Percentiles rank a stretch among this genome's conserved stretches.
These are phyloP conservation scores for Stenurella melanura DNA, from an alignment of 2,888 invertebrate genomes.

Conservation along the genomic window DNA sequence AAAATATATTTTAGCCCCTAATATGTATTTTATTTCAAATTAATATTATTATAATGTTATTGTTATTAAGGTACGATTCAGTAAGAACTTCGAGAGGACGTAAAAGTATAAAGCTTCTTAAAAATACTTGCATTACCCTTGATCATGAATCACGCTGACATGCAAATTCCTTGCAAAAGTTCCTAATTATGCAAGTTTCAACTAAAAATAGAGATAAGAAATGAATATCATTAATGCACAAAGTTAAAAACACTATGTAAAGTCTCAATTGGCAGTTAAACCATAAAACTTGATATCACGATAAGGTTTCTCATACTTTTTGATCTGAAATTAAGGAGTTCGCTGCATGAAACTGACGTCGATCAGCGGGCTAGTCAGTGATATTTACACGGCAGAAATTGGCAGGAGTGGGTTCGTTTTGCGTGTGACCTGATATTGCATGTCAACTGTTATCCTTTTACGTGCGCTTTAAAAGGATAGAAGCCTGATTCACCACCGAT, in stretches of 20 bases:
- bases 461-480: constrained; percentile 11
- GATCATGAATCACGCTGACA: not conserved
- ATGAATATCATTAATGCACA: not conserved
- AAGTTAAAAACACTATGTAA: not conserved
- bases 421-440: constrained; percentile 40
- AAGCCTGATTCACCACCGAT: constrained; percentile 18
- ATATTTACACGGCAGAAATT: constrained; percentile 26
- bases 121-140: constrained; percentile 5
- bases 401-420: constrained; percentile 33
- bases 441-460: constrained; percentile 45
- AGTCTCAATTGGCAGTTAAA: constrained; percentile 1
- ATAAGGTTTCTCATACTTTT: constrained; percentile 1
- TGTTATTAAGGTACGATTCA: not conserved
- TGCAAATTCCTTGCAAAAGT: constrained; percentile 8
- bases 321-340: constrained; percentile 15
- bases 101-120: not conserved
- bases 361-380: not conserved
- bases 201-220: constrained; percentile 6
- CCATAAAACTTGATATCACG: constrained; percentile 20
- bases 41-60: not conserved
- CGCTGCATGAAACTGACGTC: constrained; percentile 23
- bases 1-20: too few species aligned
- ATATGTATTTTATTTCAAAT: too few species aligned
- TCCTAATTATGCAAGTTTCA: not conserved
- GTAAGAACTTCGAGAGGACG: not conserved